A percentile compares a stretch with the other conserved stretches of the same genome.
Evolutionary conservation across 2,797 vertebrate genomes (phyloP).

Genomic region (Momotus momota): DNA sequence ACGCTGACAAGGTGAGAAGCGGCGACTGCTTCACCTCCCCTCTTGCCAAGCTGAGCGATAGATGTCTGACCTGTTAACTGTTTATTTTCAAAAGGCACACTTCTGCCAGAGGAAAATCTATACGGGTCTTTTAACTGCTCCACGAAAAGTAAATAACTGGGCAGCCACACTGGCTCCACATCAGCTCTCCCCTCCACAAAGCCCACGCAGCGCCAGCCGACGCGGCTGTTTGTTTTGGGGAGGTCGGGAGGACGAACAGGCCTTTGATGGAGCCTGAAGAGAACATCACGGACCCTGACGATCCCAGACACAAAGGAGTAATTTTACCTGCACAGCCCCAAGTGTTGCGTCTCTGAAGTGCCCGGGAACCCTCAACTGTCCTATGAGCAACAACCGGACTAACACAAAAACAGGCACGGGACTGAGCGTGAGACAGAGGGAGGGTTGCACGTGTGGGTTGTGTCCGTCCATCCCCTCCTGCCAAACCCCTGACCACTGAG

Average conservation of each 20-base stretch:
- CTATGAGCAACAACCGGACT: not conserved
- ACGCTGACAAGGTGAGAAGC: not conserved
- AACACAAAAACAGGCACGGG: rapidly evolving
- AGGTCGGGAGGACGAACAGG: rapidly evolving
- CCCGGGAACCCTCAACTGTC: rapidly evolving
- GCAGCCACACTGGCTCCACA: slow-evolving; percentile 10
- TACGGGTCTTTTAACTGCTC: not conserved
- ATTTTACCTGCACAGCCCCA: rapidly evolving
- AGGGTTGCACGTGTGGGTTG: rapidly evolving
- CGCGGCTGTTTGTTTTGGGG: not conserved
- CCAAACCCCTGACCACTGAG: not conserved
- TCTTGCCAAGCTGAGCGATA: not conserved
- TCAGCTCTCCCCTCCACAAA: not conserved
- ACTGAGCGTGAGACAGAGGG: rapidly evolving
- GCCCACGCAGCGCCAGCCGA: not conserved
- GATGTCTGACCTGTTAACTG: not conserved
- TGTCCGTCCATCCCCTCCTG: too few relatives aligned
- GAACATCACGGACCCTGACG: not conserved
- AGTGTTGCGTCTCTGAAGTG: not conserved
- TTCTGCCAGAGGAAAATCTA: not conserved
- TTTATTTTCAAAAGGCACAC: not conserved
- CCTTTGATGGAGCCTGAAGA: not conserved
- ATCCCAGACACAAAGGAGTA: not conserved
- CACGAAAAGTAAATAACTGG: not conserved
- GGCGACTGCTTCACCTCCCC: not conserved